Conservation (phyloP, 2,113 vertebrate species). For the Tretioscincus oriximinensis region DNA sequence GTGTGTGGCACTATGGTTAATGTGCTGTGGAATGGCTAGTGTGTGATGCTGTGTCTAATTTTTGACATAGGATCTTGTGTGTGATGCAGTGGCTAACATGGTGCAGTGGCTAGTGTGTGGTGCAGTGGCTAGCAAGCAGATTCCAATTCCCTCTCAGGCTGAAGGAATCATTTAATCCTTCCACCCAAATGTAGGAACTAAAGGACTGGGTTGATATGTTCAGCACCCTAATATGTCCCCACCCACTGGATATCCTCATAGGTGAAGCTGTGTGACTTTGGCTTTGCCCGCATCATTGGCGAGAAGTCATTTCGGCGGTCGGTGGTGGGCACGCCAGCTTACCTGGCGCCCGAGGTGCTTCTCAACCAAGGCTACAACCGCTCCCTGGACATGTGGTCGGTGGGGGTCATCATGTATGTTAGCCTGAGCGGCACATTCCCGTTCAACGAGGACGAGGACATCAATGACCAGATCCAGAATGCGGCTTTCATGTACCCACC, state of each 20-base stretch:
- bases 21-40: too few species aligned
- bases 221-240: rapidly evolving
- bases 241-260: constrained; percentile 17
- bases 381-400: constrained; percentile 93
- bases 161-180: too few species aligned
- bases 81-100: too few species aligned
- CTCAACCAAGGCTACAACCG: constrained; percentile 93
- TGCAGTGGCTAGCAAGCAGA: too few species aligned
- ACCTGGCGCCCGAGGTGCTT: constrained; percentile 88
- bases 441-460: constrained; percentile 92
- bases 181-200: too few species aligned
- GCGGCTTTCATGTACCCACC: constrained; percentile 92
- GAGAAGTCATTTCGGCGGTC: constrained; percentile 93
- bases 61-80: too few species aligned
- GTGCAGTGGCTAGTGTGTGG: too few species aligned
- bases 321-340: constrained; percentile 90
- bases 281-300: constrained; percentile 90
- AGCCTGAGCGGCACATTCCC: constrained; percentile 92
- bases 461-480: constrained; percentile 93
- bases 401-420: constrained; percentile 92
- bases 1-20: too few species aligned
- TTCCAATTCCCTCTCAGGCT: too few species aligned
- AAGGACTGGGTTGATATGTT: too few species aligned
- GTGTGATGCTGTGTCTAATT: too few species aligned
- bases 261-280: constrained; percentile 93